Base-by-base conservation (phyloP, 2,888 invertebrate species). In the Scaptomyza caliginosa region DNA sequence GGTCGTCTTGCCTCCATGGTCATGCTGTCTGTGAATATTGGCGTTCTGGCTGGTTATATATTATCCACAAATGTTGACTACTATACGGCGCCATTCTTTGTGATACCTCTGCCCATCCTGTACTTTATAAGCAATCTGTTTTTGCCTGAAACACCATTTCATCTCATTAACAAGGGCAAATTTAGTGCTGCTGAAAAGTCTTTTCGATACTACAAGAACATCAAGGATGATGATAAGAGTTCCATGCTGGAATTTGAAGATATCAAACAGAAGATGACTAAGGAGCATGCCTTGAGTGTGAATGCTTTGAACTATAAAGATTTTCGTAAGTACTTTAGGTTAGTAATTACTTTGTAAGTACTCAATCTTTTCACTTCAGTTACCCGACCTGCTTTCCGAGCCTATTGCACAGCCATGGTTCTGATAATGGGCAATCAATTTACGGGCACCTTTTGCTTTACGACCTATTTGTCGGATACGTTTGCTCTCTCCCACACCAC, bases 1-100 rank as follows among this genome's bases (percentile, higher is more conserved):
- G 91, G 91, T 32, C 80, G 87, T 0, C 72, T 90, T 4, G 78
- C 74, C 2, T 89, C 90, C 0, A 54, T 88, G 26, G 76, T 90
- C 28, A 64, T 83, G 39, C 62, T 90, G 6, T 69, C 85, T 3
- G 65, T 86, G 8, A 85, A 85, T 48, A 56, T 48, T 5, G 89
- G 89, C 0, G 51, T 86, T 4, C 57, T 75, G 2, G 64, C 79
- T 2, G 86, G 88, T 2, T 86, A 76, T 38, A 76, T 87, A 3
- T 28, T 86, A 7, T 79, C 84, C 23, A 66, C 83, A 23, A 72
- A 69, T 54, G 55, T 86, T 2, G 43, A 43, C 0, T 89, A 90
- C 40, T 67, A 54, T 19, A 28, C 58, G 0, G 71, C 79, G 0
- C 84, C 89, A 0, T 63, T 74, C 0, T 67, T 70, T 3, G 49